These are phyloP conservation scores for Drosophila watanabei DNA, from an alignment of 1,140 invertebrate genomes.

Conservation along the genomic window DNA sequence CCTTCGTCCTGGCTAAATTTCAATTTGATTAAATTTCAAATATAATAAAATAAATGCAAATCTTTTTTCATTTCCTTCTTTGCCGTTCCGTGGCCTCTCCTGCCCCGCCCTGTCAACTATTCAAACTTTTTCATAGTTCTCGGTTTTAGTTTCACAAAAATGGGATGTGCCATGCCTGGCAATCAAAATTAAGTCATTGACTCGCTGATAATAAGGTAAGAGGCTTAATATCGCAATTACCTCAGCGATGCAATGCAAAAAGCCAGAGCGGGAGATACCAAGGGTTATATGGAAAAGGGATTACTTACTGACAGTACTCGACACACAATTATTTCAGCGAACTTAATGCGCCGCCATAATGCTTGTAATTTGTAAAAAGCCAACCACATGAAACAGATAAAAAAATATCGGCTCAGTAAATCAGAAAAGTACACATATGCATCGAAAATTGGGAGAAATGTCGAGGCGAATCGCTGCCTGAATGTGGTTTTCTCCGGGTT, in stretches of 20 bases:
- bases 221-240: slow-evolving; percentile 3
- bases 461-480: neutral
- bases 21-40: slow-evolving; percentile 76
- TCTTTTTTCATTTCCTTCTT: slow-evolving; percentile 51
- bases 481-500: neutral
- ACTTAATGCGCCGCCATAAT: slow-evolving; percentile 63
- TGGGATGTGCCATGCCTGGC: neutral
- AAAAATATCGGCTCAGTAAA: slow-evolving; percentile 62
- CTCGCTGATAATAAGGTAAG: neutral
- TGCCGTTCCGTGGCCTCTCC: neutral
- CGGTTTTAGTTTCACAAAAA: slow-evolving; percentile 28
- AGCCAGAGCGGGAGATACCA: neutral
- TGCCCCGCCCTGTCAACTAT: slow-evolving; percentile 4
- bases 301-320: slow-evolving; percentile 31
- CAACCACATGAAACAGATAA: slow-evolving; percentile 38
- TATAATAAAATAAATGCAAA: slow-evolving; percentile 62
- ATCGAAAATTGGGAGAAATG: neutral
- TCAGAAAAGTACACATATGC: slow-evolving; percentile 5
- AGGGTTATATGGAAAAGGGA: neutral
- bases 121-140: slow-evolving; percentile 6
- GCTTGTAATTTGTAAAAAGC: slow-evolving; percentile 68
- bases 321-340: slow-evolving; percentile 52
- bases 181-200: slow-evolving; percentile 9
- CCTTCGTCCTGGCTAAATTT: slow-evolving; percentile 54
- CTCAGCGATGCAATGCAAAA: slow-evolving; percentile 11